A percentile compares a stretch with the other conserved stretches of the same genome.
Evolutionary conservation across 2,113 vertebrate species (phyloP).

Genomic region (Cranoglanis bouderius): DNA sequence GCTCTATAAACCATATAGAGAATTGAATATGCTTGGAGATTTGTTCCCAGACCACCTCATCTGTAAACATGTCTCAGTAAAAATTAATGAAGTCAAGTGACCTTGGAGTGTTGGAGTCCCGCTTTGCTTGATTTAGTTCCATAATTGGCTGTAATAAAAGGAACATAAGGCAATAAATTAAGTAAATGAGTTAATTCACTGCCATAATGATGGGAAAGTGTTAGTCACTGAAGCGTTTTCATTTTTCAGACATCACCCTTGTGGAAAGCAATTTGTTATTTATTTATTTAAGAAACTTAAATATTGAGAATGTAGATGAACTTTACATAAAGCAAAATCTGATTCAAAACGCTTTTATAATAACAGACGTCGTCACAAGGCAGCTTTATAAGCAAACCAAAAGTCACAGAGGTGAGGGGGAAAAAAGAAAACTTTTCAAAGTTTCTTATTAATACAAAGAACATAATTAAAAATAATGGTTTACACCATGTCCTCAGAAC

Average conservation of each 20-base stretch:
- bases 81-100: neutral
- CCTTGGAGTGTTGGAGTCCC: neutral
- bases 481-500: neutral
- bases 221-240: neutral
- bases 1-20: neutral
- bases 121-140: conserved; percentile 27
- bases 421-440: neutral
- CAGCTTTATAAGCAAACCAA: neutral
- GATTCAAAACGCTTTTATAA: neutral
- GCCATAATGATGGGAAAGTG: conserved; percentile 5
- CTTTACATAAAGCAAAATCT: neutral
- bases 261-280: neutral
- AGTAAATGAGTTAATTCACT: neutral
- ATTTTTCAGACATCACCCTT: neutral
- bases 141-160: conserved; percentile 30
- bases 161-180: conserved; percentile 10
- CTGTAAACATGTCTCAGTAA: conserved; percentile 16
- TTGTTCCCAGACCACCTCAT: neutral
- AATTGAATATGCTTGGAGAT: neutral
- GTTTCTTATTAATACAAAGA: neutral
- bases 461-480: neutral
- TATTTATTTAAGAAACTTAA: neutral
- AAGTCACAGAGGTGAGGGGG: neutral
- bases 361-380: neutral
- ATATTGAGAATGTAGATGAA: neutral